Evolutionary conservation across 2,797 vertebrate genomes (phyloP).

Genomic region (Odontamblyopus rebecca): DNA sequence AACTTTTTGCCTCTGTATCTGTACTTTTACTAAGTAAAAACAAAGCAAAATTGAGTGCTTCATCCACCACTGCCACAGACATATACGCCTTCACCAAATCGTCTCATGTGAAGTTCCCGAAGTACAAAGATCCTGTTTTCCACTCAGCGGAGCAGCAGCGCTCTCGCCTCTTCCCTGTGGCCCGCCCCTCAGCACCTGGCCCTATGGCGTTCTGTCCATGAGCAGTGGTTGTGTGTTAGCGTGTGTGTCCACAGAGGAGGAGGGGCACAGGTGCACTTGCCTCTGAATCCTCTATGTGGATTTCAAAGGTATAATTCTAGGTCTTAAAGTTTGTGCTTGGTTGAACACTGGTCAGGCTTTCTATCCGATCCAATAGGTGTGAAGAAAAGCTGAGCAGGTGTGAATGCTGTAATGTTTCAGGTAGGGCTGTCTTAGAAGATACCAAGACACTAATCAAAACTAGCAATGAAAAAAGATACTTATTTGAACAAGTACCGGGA

Average conservation of each 20-base stretch:
- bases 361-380: slow-evolving; percentile 17
- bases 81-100: slow-evolving; percentile 65
- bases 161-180: slow-evolving; percentile 72
- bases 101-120: slow-evolving; percentile 79
- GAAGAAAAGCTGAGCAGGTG: slow-evolving; percentile 24
- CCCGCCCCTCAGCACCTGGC: slow-evolving; percentile 71
- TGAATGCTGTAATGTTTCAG: slow-evolving; percentile 28
- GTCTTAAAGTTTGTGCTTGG: slow-evolving; percentile 25
- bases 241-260: slow-evolving; percentile 40
- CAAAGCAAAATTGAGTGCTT: too few relatives aligned
- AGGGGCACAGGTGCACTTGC: slow-evolving; percentile 54
- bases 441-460: not conserved
- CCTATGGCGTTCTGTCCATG: slow-evolving; percentile 38
- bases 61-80: not conserved
- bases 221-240: slow-evolving; percentile 47
- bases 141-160: slow-evolving; percentile 75
- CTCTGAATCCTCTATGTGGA: slow-evolving; percentile 33
- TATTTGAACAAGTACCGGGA: not conserved
- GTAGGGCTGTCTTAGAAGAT: slow-evolving; percentile 1
- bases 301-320: slow-evolving; percentile 37
- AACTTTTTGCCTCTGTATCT: too few relatives aligned
- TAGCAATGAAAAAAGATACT: not conserved
- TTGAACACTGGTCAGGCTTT: slow-evolving; percentile 11
- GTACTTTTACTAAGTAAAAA: too few relatives aligned
- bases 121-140: slow-evolving; percentile 84